phyloP scores from a whole-genome alignment of 2,113 vertebrate species.

The Podiceps cristatus region DNA sequence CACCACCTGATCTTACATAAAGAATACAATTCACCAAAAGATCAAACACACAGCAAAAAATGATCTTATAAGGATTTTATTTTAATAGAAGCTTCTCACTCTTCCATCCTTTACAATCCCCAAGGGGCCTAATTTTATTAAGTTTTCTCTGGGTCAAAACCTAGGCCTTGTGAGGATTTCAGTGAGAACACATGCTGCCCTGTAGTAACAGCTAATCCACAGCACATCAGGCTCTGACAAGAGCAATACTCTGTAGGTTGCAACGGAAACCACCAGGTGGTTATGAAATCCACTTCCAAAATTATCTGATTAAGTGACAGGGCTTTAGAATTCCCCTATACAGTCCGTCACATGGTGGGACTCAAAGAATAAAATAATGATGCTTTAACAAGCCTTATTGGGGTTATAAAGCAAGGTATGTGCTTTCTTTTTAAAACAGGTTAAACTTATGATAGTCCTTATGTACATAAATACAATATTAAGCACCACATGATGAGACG shows the following conservation, averaged over 20 bases:
- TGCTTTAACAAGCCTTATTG: not conserved
- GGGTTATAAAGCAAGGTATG: not conserved
- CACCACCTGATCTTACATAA: not conserved
- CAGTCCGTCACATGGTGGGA: not conserved
- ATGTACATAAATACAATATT: not conserved
- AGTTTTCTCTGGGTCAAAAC: conserved; percentile 27
- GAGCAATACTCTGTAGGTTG: not conserved
- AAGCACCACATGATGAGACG: not conserved
- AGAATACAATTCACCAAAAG: not conserved
- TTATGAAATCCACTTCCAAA: conserved; percentile 59
- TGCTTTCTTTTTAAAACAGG: not conserved
- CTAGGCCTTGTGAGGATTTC: not conserved
- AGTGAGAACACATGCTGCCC: not conserved
- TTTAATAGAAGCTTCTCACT: conserved; percentile 9
- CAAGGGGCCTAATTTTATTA: conserved; percentile 4
- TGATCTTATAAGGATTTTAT: not conserved
- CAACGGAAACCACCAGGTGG: conserved; percentile 36
- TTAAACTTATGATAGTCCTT: not conserved
- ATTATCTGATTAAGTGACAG: conserved; percentile 41
- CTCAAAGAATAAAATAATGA: not conserved
- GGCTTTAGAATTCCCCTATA: not conserved
- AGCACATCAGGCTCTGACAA: not conserved
- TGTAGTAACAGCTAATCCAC: not conserved
- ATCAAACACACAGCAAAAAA: not conserved
- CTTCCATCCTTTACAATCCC: not conserved